Evolutionary conservation across 2,113 vertebrate species (phyloP), one percentile per base, ranked within the genome.

Genomic region (Nansenia antarctica): DNA sequence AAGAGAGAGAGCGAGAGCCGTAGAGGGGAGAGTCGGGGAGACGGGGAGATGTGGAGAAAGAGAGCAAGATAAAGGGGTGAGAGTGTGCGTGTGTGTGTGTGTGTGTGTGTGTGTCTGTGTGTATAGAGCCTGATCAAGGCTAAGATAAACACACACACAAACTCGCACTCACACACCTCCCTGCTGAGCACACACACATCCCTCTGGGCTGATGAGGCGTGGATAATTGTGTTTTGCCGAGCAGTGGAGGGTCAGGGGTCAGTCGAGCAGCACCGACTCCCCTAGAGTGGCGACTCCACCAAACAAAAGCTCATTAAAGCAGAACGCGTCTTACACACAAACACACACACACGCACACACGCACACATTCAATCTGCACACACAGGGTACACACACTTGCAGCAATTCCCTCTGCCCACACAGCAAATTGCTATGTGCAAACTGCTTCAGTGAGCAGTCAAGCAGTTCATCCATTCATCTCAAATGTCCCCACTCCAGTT

Each of bases 261-360:
- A 86, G 74, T 62, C 20, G 18, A 79, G 80, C 70, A 62, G 76
- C 84, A 84, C 62, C 29, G 85, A 77, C 87, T 79, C 70, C 74
- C 65, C 67, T 78, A 37, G 66, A 85, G 79, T 82, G 69, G 79
- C 29, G 72, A 81, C 82, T 82, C 73, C 18, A 73, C 71, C 74
- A 69, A 77, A 85, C 83, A 85, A 87, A 84, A 62, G 79, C 83
- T 87, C 82, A 83, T 89, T 86, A 85, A 79, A 85, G 82, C 81
- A 82, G 76, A 85, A 79, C 70, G 78, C 80, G 81, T 81, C 20
- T 3, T 24, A 26, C 27, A 47, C 14, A 57, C 22, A 14, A 18
- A 54, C 63, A 39, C 52, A 42, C 35, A 67, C 24, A 37, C 65
- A 60, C 67, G 45, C 54, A 60, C 37, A 68, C 85, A 53, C 39